Base-by-base conservation (phyloP, 2,888 invertebrate species). In the Bhutanitis thaidina region DNA sequence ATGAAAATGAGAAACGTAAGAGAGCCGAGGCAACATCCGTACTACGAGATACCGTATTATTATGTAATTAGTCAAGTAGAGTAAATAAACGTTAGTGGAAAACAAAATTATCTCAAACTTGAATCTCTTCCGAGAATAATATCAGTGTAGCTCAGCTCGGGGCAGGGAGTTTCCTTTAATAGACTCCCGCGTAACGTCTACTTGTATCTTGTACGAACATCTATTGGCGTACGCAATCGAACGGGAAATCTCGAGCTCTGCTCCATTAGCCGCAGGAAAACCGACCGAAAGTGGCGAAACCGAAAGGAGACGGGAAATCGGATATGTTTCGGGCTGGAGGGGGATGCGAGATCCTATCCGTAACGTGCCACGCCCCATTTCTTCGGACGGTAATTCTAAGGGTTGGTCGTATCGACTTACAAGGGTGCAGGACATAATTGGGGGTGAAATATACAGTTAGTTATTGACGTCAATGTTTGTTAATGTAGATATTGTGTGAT, bases 301-400 rank as follows among this genome's bases (percentile, higher is more conserved):
- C 25, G 32, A 54, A 60, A 41, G 37, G 56, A 50, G 58, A 58
- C 50, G 52, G 53, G 27, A 34, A 32, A 55, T 56, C 54, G 39
- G 49, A 14, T 52, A 53, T 45, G 43, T 41, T 44, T 38, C 30
- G 49, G 27, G 60, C 56, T 49, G 49, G 62, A 64, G 54, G 43
- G 60, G 54, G 56, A 61, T 40, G 37, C 29, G 48, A 46, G 56
- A 60, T 57, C 40, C 35, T 56, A 49, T 52, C 56, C 43, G 49
- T 52, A 57, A 43, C 44, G 5, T 38, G 56, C 61, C 64, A 63
- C 65, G 63, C 65, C 63, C 20, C 57, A 52, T 58, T 61, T 62
- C 64, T 61, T 61, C 57, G 57, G 51, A 48, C 54, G 52, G 49
- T 34, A 50, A 29, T 9, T 38, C 25, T 8, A 27, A 27, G 47